Evolutionary conservation across 2,888 invertebrate genomes (phyloP).

Genomic region (Cordylochernes scorpioides): DNA sequence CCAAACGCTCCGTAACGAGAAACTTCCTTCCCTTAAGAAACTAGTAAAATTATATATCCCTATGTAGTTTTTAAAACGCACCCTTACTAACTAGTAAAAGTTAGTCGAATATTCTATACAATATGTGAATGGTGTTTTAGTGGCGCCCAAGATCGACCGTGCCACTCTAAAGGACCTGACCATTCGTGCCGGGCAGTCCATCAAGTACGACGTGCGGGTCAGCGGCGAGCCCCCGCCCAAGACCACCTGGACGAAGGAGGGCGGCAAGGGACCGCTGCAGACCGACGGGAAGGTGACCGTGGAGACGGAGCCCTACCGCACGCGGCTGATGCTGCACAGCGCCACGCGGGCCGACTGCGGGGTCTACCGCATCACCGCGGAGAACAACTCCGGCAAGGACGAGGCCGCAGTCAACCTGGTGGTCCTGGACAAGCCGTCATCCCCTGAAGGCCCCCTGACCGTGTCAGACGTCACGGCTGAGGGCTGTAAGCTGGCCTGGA

Average conservation of each 20-base stretch:
- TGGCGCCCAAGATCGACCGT: constrained; percentile 41
- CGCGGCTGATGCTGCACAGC: constrained; percentile 56
- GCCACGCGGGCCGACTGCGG: constrained; percentile 67
- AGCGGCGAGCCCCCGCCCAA: constrained; percentile 40
- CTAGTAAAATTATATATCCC: background rate
- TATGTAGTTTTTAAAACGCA: too few relatives aligned
- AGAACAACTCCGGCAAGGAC: constrained; percentile 62
- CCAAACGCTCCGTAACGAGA: too few relatives aligned
- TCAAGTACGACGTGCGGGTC: constrained; percentile 26
- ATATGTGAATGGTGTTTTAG: constrained; percentile 14
- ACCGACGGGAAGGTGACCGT: constrained; percentile 8
- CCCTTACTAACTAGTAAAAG: too few relatives aligned
- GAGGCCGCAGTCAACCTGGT: constrained; percentile 62
- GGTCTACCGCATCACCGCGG: constrained; percentile 56
- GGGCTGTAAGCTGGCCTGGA: constrained; percentile 69
- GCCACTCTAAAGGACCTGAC: constrained; percentile 23
- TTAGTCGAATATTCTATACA: too few relatives aligned
- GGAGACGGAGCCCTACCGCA: constrained; percentile 55
- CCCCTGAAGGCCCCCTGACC: constrained; percentile 68
- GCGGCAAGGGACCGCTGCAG: constrained; percentile 19
- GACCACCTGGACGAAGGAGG: constrained; percentile 64
- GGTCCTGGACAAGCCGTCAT: constrained; percentile 50
- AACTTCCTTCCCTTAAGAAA: too few relatives aligned
- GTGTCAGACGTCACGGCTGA: constrained; percentile 70
- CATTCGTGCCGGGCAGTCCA: constrained; percentile 26